Evolutionary conservation across 2,113 vertebrate genomes (phyloP), one percentile per base, ranked within the genome.

Genomic region (Passer montanus): DNA sequence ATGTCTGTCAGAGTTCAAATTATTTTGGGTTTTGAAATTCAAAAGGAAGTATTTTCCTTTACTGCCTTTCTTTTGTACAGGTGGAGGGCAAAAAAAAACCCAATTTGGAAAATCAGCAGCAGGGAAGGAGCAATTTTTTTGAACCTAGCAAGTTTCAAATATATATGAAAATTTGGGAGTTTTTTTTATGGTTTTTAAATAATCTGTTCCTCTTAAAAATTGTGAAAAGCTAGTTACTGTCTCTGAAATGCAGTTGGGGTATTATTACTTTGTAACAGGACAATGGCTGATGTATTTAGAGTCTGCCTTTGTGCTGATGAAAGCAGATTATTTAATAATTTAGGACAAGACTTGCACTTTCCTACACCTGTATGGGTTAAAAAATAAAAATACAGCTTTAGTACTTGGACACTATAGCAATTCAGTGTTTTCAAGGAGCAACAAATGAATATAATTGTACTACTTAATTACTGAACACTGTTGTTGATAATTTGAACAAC

Each of bases 351-450:
- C 10, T 62, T 67, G 24, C 10, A 43, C 4, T 9, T 52, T 63
- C 14, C 44, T 89, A 31, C 8, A n/a, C 31, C 24, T 72, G 4
- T 60, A 27, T 56, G 19, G 49, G 22, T 53, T 20, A 35, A 33
- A n/a, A 66, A 64, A 31, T 7, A 1, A 55, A 87, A 78, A 72
- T 59, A 30, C 9, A 39, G 15, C 16, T 73, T 70, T 84, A 75
- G 23, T 21, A 39, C n/a, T 17, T 64, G 24, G 16, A 46, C 11
- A 9, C 7, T 58, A 0, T 10, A 49, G 26, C 2, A 2, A 13
- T 82, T 79, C 19, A 10, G 11, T 76, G 27, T 78, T 46, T 44
- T 68, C 58, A 79, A 60, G 26, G 44, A 84, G 14, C 47, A 73
- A 64, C 6, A 2, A 85, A 79, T 39, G 2, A 18, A 16, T 73